Base-by-base conservation (phyloP, 2,888 invertebrate species). In the Elegia similella region DNA sequence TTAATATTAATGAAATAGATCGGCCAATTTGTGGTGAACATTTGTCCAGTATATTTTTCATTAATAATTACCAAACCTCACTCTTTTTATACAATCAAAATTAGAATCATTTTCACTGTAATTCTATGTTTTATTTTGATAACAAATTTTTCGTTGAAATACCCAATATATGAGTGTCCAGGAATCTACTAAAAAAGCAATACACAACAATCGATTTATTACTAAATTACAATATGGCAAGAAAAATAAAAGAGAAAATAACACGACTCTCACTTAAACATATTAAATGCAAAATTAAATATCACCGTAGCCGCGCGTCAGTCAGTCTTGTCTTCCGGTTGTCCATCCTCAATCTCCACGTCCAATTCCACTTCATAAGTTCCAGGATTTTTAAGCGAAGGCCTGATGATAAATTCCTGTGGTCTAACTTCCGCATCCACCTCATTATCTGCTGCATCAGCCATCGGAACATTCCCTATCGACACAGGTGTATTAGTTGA, bases 321-420 rank as follows among this genome's bases (percentile, higher is more conserved):
- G n/a, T 29, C 23, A 42, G 38, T 58, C 56, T 71, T 68, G 16
- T 76, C 75, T n/a, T 82, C 83, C 0, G 88, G 87, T 42, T 84
- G 83, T 5, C 85, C 90, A 38, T 90, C 90, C 48, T 91, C 90
- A 0, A 89, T 79, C 2, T 88, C 76, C 47, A 89, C 83, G 55
- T 88, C 85, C 55, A 89, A 86, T 62, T 88, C 82, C 8, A 89
- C 87, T 62, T 89, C 88, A 53, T 81, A 88, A 0, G 87, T 88
- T 5, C 88, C 88, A 0, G 88, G 88, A 54, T 86, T 87, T 16
- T 84, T 82, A 13, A 74, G 70, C 1, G 89, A 88, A 0, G 86
- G 88, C 42, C 82, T 73, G 43, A 83, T 84, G 16, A 84, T 81
- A 42, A 86, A 84, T 77, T 59, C 81, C 85, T 0, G 90, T 81